phyloP scores from a whole-genome alignment of 2,797 vertebrate species.

The Nyctalus aviator region DNA sequence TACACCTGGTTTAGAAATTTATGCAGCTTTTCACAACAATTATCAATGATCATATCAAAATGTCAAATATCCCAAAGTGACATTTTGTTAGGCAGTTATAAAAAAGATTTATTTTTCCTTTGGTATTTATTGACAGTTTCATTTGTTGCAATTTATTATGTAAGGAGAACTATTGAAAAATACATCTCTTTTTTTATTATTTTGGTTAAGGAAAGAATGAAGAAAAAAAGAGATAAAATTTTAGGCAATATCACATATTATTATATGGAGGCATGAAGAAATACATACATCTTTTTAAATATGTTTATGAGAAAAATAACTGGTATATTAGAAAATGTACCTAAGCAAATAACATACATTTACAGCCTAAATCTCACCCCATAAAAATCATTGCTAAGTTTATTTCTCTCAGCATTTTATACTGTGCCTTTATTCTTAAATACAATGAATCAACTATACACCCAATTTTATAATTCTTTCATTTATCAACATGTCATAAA shows the following conservation, averaged over 20 bases:
- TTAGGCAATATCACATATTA: background rate
- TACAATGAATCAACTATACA: background rate
- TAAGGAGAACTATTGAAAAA: background rate
- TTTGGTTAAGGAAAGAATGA: background rate
- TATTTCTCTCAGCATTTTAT: background rate
- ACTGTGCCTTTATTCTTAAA: background rate
- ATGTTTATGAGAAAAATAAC: background rate
- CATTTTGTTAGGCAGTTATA: conserved; percentile 41
- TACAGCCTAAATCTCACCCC: background rate
- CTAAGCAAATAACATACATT: background rate
- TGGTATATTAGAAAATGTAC: background rate
- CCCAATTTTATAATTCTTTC: background rate
- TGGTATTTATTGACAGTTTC: conserved; percentile 67
- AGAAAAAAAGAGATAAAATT: background rate
- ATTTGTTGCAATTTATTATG: conserved; percentile 58
- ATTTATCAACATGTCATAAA: background rate
- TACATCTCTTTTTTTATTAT: background rate
- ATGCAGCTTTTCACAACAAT: conserved; percentile 77
- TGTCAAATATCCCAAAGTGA: conserved; percentile 73
- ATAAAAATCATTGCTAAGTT: background rate
- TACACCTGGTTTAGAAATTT: conserved; percentile 84
- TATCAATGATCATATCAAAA: conserved; percentile 78
- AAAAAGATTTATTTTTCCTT: conserved; percentile 16
- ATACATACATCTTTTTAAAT: background rate
- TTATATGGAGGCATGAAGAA: background rate